Evolutionary conservation across 2,797 vertebrate genomes (phyloP).

Genomic region (Phalanger gymnotis): DNA sequence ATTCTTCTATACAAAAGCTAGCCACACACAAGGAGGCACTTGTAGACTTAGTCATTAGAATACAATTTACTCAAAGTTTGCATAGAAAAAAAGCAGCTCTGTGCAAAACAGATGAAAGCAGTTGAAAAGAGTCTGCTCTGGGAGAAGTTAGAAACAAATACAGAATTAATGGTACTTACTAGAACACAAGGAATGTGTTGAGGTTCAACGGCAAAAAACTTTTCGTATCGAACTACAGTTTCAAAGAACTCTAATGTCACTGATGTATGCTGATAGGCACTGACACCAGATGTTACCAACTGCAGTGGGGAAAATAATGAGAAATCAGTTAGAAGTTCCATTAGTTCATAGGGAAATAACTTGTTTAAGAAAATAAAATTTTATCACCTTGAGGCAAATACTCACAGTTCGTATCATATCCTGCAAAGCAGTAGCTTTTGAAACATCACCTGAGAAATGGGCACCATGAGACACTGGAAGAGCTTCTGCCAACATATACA

Average conservation of each 20-base stretch:
- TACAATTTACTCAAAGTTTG: constrained; percentile 48
- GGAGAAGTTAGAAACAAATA: constrained; percentile 13
- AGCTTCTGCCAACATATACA: constrained; percentile 98
- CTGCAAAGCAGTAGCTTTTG: constrained; percentile 95
- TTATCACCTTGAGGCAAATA: constrained; percentile 39
- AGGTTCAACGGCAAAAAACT: constrained; percentile 97
- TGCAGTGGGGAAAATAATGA: constrained; percentile 78
- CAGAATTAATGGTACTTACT: constrained; percentile 86
- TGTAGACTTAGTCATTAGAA: constrained; percentile 32
- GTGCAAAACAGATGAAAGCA: not conserved
- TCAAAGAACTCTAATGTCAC: constrained; percentile 98
- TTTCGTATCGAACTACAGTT: constrained; percentile 96
- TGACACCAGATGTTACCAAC: constrained; percentile 95
- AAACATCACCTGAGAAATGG: constrained; percentile 94
- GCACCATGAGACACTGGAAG: constrained; percentile 96
- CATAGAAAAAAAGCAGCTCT: not conserved
- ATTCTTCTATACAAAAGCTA: not conserved
- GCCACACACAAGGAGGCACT: not conserved
- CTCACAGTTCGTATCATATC: constrained; percentile 98
- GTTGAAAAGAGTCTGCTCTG: constrained; percentile 7
- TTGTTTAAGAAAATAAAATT: constrained; percentile 18
- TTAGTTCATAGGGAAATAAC: constrained; percentile 28
- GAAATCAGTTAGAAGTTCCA: constrained; percentile 27
- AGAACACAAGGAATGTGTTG: constrained; percentile 96
- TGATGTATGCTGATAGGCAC: constrained; percentile 94